Evolutionary conservation across 1,140 invertebrate species (phyloP).

Genomic region (Eriosoma lanigerum): DNA sequence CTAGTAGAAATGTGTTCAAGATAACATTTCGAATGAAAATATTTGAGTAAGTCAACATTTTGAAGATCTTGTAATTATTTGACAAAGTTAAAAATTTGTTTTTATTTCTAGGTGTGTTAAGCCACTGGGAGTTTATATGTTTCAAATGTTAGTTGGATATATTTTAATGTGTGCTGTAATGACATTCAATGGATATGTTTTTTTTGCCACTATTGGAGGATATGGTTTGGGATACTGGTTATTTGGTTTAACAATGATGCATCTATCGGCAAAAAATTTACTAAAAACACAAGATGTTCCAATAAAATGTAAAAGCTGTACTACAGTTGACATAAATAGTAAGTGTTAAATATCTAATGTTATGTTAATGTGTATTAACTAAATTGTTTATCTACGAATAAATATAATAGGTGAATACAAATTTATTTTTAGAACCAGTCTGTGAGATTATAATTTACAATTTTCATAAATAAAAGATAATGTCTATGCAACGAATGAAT

Average conservation of each 20-base stretch:
- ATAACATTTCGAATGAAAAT: conserved; percentile 33
- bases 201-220: conserved; percentile 31
- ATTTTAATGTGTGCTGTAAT: conserved; percentile 45
- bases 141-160: conserved; percentile 41
- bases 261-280: conserved; percentile 42
- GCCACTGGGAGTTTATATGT: conserved; percentile 16
- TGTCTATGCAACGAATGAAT: too few species aligned
- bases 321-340: conserved; percentile 14
- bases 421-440: too few species aligned
- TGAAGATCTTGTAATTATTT: neutral
- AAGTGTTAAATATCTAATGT: neutral
- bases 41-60: conserved; percentile 10
- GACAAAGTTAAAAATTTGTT: neutral
- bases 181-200: conserved; percentile 41
- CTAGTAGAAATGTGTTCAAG: neutral
- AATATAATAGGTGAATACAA: too few species aligned
- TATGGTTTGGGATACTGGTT: conserved; percentile 46
- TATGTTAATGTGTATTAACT: too few species aligned
- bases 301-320: conserved; percentile 28
- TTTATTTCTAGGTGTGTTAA: conserved; percentile 20
- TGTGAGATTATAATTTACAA: too few species aligned
- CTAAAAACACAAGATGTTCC: conserved; percentile 15
- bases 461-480: too few species aligned
- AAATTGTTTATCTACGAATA: too few species aligned
- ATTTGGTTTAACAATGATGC: conserved; percentile 47